These are phyloP conservation scores for Rhynchophorus ferrugineus DNA, from an alignment of 1,140 invertebrate species.

Conservation along the genomic window DNA sequence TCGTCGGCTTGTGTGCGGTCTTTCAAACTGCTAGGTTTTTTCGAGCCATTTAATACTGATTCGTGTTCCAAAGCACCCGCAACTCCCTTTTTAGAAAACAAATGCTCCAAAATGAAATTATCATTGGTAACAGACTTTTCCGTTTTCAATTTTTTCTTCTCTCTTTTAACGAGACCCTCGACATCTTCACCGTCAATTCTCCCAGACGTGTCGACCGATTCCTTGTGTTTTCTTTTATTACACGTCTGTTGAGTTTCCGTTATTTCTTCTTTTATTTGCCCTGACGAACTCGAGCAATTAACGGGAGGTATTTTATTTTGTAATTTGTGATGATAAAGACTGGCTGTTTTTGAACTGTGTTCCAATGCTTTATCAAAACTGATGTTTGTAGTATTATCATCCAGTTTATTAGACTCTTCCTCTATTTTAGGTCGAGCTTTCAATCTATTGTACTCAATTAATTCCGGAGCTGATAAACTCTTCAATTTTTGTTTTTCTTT, in stretches of 20 bases:
- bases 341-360: slow-evolving; percentile 46
- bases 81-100: slow-evolving; percentile 50
- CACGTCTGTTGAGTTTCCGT: slow-evolving; percentile 29
- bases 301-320: too few species aligned
- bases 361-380: slow-evolving; percentile 49
- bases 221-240: slow-evolving; percentile 37
- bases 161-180: slow-evolving; percentile 35
- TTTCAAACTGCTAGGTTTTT: slow-evolving; percentile 42
- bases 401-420: slow-evolving; percentile 43
- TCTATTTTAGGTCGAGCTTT: slow-evolving; percentile 33
- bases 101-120: slow-evolving; percentile 50
- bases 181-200: slow-evolving; percentile 37
- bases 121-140: slow-evolving; percentile 34
- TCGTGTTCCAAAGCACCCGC: slow-evolving; percentile 52
- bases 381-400: slow-evolving; percentile 45
- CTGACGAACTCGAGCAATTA: slow-evolving; percentile 29
- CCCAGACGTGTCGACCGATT: slow-evolving; percentile 32
- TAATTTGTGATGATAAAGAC: slow-evolving; percentile 41
- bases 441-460: slow-evolving; percentile 34
- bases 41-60: slow-evolving; percentile 46
- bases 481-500: slow-evolving; percentile 40
- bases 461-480: slow-evolving; percentile 29
- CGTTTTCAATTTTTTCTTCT: slow-evolving; percentile 29
- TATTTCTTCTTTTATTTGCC: slow-evolving; percentile 18
- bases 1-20: slow-evolving; percentile 43